Evolutionary conservation across 2,888 invertebrate species (phyloP), one percentile per base, ranked within the genome.

Genomic region (Osmoderma eremita): DNA sequence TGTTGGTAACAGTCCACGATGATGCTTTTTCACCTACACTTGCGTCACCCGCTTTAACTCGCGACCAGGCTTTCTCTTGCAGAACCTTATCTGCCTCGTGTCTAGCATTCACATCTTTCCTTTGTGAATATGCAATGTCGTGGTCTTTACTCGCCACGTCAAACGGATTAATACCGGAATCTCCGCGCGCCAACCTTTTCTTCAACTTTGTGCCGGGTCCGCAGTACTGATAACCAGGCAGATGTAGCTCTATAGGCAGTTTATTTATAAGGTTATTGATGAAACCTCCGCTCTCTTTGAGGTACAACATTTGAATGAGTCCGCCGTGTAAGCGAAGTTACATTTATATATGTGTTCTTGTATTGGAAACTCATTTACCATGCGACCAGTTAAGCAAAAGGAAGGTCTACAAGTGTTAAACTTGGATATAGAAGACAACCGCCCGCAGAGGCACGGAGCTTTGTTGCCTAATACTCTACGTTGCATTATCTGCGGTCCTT

Each of bases 41-140:
- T 6, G 77, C 69, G 71, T 79, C 76, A 69, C 68, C 71, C 1
- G 78, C 70, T 20, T 68, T 67, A 18, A 78, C 71, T 30, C 77
- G 69, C 48, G 76, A 36, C 75, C 69, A 74, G 24, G 78, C 80
- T 73, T 72, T 73, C 45, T 78, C 73, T n/a, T 73, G 71, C 10
- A 81, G 70, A 18, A 71, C 24, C 66, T 73, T 69, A 73, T 83
- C 81, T 1, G 81, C 81, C 58, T 71, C 69, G 69, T 80, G 75
- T 49, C 79, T 71, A 10, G 4, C 36, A 49, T 5, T 36, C 5
- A 36, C 10, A 36, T 36, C 10, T 6, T 36, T 36, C 5, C 36
- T 36, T 36, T 10, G 5, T 10, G 36, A 36, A 36, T 36, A 36
- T 10, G 36, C 36, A 36, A 36, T 36, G n/a, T 36, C 5, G 36